A percentile compares a stretch with the other conserved stretches of the same genome.
These are phyloP conservation scores for Eurypyga helias DNA, from an alignment of 2,113 vertebrate genomes.

Conservation along the genomic window DNA sequence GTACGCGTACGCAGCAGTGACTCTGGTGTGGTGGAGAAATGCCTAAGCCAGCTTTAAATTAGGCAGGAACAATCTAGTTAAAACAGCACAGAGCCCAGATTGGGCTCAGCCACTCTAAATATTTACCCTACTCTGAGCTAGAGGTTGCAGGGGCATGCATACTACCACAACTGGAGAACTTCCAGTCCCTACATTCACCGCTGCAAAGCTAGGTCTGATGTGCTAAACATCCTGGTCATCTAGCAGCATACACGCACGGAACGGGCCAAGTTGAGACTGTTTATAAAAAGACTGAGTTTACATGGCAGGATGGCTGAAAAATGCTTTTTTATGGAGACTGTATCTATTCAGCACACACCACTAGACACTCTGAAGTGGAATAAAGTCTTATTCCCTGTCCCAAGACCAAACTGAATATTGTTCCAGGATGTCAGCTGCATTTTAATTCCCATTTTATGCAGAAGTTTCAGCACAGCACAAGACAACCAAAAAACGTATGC, in stretches of 20 bases:
- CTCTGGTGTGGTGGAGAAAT: slow-evolving; percentile 28
- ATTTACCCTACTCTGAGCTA: slow-evolving; percentile 35
- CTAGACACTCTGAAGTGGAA: not conserved
- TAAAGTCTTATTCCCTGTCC: not conserved
- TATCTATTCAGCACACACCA: not conserved
- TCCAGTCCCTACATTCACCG: slow-evolving; percentile 30
- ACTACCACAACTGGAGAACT: slow-evolving; percentile 8
- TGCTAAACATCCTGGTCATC: not conserved
- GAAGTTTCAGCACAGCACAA: not conserved
- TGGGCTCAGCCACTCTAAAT: slow-evolving; percentile 51
- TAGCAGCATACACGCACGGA: not conserved
- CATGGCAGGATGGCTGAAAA: not conserved
- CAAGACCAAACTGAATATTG: not conserved
- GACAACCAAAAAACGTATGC: not conserved
- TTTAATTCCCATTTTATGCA: not conserved
- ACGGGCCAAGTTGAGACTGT: not conserved
- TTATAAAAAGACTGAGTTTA: not conserved
- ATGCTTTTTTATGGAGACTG: not conserved
- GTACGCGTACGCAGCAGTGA: not conserved
- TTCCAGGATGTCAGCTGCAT: not conserved
- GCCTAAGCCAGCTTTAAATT: slow-evolving; percentile 18
- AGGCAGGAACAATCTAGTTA: slow-evolving; percentile 37
- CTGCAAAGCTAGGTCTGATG: not conserved
- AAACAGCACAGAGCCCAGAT: not conserved
- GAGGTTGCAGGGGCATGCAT: not conserved